These are phyloP conservation scores for Rhaphigaster nebulosa DNA, from an alignment of 2,888 invertebrate species.

Conservation along the genomic window DNA sequence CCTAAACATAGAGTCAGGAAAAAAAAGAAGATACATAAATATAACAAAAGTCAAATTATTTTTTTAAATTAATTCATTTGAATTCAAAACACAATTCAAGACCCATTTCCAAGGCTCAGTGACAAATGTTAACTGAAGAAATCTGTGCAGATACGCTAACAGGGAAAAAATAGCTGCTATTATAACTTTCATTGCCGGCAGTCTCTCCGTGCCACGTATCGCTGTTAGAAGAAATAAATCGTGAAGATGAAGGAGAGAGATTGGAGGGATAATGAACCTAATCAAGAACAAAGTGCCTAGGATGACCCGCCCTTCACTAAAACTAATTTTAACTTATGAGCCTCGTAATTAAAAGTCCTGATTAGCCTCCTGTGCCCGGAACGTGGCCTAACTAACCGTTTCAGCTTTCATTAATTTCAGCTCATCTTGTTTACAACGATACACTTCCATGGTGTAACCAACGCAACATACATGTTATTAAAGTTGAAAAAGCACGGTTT, in stretches of 20 bases:
- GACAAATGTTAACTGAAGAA: neutral
- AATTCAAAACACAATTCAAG: too few relatives aligned
- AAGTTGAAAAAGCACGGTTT: neutral
- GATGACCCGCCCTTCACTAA: neutral
- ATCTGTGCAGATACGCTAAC: neutral
- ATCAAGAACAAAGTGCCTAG: neutral
- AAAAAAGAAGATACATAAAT: too few relatives aligned
- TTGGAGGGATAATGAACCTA: neutral
- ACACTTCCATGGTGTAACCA: neutral
- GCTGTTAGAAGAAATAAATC: neutral
- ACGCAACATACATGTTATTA: neutral
- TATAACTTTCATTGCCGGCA: neutral
- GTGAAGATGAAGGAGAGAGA: neutral
- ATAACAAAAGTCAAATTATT: neutral
- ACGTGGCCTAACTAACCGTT: neutral
- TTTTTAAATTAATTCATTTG: neutral
- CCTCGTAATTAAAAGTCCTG: constrained; percentile 44
- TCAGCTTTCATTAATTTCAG: constrained; percentile 4
- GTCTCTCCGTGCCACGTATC: neutral
- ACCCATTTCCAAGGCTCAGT: neutral
- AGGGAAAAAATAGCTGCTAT: neutral
- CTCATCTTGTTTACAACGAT: constrained; percentile 3
- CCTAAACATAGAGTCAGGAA: too few relatives aligned
- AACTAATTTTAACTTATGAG: constrained; percentile 45
- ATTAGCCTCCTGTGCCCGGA: neutral